Percentiles rank a stretch among this genome's conserved stretches.
Conservation (phyloP, 1,140 invertebrate genomes). For the Propsilocerus akamusi region DNA sequence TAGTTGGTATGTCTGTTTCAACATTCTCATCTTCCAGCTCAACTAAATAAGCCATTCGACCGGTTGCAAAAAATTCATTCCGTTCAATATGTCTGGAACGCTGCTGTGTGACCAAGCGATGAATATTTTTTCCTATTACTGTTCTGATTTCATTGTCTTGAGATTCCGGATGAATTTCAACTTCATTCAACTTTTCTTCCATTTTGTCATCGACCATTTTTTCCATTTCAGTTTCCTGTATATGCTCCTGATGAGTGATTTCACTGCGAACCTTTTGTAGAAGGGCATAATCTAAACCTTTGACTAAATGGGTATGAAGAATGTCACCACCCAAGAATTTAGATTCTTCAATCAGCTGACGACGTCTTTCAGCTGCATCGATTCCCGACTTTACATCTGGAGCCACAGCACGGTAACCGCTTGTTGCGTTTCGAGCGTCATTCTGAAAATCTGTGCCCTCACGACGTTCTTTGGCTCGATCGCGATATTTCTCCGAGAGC, state of each 20-base stretch:
- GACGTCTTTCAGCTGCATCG: constrained; percentile 86
- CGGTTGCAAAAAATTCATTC: constrained; percentile 90
- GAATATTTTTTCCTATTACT: constrained; percentile 54
- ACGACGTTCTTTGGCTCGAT: constrained; percentile 81
- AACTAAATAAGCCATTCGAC: constrained; percentile 95
- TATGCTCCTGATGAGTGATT: constrained; percentile 58
- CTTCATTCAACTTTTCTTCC: constrained; percentile 38
- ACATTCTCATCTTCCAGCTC: constrained; percentile 80
- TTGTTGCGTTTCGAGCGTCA: constrained; percentile 65
- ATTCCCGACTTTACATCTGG: constrained; percentile 84
- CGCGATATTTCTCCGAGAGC: constrained; percentile 85
- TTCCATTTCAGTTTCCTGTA: constrained; percentile 73
- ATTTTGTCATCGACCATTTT: constrained; percentile 34
- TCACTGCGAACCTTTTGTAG: constrained; percentile 86
- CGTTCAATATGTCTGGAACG: constrained; percentile 49
- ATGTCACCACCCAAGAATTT: constrained; percentile 99
- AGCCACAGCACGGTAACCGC: constrained; percentile 86
- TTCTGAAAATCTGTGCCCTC: constrained; percentile 73
- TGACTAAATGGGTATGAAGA: constrained; percentile 99
- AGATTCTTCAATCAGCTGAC: constrained; percentile 95
- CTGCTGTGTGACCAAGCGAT: constrained; percentile 43
- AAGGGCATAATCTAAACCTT: constrained; percentile 98
- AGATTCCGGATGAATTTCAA: constrained; percentile 18
- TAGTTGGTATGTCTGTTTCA: constrained; percentile 86
- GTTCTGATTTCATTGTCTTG: constrained; percentile 69